A percentile compares a stretch with the other conserved stretches of the same genome.
phyloP scores from a whole-genome alignment of 2,888 invertebrate species.

The Drosophila affinis region DNA sequence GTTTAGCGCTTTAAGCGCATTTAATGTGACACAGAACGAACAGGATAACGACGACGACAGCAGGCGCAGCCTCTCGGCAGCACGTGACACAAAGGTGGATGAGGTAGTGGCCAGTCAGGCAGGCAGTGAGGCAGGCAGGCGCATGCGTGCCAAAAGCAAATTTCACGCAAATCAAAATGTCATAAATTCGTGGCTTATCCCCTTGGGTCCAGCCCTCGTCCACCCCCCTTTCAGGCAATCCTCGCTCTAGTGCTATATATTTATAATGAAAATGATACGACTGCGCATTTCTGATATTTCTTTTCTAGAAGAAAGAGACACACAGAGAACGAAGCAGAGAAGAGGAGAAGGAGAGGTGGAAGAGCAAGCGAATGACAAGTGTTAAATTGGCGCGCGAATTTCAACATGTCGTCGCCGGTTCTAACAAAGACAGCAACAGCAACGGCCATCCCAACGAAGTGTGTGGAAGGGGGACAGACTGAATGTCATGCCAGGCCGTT shows the following conservation, averaged over 20 bases:
- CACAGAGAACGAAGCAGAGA: neutral
- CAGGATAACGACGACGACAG: conserved; percentile 77
- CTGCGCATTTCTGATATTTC: conserved; percentile 42
- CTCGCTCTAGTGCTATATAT: conserved; percentile 59
- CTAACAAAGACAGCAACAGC: conserved; percentile 61
- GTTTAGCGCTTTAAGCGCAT: conserved; percentile 79
- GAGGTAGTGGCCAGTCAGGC: conserved; percentile 3
- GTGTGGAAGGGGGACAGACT: neutral
- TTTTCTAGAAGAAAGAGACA: conserved; percentile 3
- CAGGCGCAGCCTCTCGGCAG: conserved; percentile 64
- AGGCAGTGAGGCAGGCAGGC: conserved; percentile 61
- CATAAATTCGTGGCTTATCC: conserved; percentile 81
- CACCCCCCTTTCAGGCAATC: conserved; percentile 18
- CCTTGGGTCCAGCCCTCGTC: conserved; percentile 15
- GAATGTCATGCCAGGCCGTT: neutral
- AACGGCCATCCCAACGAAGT: neutral
- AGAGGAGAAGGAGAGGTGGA: conserved; percentile 8
- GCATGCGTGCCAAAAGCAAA: conserved; percentile 81
- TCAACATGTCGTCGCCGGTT: conserved; percentile 70
- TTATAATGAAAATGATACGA: conserved; percentile 77
- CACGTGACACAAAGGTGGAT: conserved; percentile 70
- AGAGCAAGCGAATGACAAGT: conserved; percentile 69
- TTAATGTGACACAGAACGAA: conserved; percentile 79
- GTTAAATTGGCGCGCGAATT: conserved; percentile 78
- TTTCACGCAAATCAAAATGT: conserved; percentile 83